Conservation (phyloP, 35 echinoderm and acorn worm genomes). For the Heliocidaris erythrogramma region DNA sequence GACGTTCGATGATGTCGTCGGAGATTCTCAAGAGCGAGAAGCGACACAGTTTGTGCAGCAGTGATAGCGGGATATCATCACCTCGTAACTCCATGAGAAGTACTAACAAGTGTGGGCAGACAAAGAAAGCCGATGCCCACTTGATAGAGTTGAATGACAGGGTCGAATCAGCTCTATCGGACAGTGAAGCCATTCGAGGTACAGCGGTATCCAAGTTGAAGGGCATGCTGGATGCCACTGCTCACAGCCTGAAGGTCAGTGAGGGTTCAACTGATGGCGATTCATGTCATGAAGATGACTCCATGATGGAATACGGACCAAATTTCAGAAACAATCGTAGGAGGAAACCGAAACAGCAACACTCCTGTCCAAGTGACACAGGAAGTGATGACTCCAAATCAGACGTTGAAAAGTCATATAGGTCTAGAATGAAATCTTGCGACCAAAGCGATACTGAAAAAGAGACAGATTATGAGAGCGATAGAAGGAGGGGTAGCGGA, state of each 20-base stretch:
- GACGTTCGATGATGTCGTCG: conserved; percentile 50
- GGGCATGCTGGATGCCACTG: conserved; percentile 46
- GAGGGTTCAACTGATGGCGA: conserved; percentile 39
- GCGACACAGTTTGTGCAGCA: conserved; percentile 74
- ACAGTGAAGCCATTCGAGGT: conserved; percentile 26
- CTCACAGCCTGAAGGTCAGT: conserved; percentile 30
- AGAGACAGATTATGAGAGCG: conserved; percentile 30
- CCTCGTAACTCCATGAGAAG: conserved; percentile 79
- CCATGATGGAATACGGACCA: conserved; percentile 28
- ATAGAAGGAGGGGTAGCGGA: conserved; percentile 38
- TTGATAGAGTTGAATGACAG: conserved; percentile 23
- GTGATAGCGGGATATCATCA: conserved; percentile 87
- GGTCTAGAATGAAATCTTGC: background rate
- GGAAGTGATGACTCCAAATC: conserved; percentile 24
- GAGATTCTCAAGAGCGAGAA: conserved; percentile 58
- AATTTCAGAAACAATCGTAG: background rate
- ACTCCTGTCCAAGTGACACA: conserved; percentile 33
- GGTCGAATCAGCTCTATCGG: conserved; percentile 15
- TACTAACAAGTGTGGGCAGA: conserved; percentile 61
- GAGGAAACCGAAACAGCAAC: conserved; percentile 21
- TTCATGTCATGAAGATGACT: conserved; percentile 49
- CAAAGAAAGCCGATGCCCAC: conserved; percentile 15
- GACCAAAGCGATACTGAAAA: conserved; percentile 6
- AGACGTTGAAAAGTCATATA: background rate
- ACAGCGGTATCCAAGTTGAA: background rate